These are phyloP conservation scores for Pocillopora verrucosa DNA, from an alignment of 64 coral and sea anemone genomes.

Conservation along the genomic window DNA sequence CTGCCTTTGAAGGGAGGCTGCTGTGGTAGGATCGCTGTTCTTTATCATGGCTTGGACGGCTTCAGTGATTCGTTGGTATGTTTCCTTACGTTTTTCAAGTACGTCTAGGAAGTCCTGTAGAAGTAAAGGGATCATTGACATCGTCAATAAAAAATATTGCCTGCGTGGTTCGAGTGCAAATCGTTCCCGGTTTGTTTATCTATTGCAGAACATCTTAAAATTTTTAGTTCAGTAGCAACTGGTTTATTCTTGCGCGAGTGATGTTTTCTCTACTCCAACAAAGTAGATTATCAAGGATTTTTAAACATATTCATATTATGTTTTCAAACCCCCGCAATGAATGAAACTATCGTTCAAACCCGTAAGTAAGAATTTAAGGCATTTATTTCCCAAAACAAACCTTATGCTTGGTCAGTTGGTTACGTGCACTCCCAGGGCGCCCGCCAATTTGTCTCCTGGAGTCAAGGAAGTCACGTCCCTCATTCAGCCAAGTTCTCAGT, in stretches of 20 bases:
- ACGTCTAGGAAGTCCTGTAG: conserved; percentile 90
- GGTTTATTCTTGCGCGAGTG: no score
- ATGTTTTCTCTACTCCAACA: no score
- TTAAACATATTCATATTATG: no score
- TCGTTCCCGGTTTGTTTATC: no score
- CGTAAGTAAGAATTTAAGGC: not conserved
- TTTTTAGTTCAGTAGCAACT: no score
- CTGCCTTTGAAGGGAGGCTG: conserved; percentile 83
- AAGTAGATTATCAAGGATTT: no score
- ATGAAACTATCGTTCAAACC: not conserved
- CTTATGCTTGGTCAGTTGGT: conserved; percentile 91
- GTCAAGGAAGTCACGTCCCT: conserved; percentile 90
- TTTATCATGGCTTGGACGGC: conserved; percentile 64
- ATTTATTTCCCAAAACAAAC: conserved; percentile 21
- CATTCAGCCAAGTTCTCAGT: conserved; percentile 89
- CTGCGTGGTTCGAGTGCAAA: no score
- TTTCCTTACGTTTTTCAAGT: conserved; percentile 73
- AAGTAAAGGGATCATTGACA: not conserved
- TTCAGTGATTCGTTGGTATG: conserved; percentile 70
- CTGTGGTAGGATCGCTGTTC: conserved; percentile 81
- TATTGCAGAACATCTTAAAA: no score
- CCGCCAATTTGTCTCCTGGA: conserved; percentile 87
- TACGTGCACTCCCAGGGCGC: conserved; percentile 75
- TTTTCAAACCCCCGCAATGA: no score
- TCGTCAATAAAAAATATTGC: not conserved